phyloP scores from a whole-genome alignment of 2,797 vertebrate species.

The Crenuchus spilurus region DNA sequence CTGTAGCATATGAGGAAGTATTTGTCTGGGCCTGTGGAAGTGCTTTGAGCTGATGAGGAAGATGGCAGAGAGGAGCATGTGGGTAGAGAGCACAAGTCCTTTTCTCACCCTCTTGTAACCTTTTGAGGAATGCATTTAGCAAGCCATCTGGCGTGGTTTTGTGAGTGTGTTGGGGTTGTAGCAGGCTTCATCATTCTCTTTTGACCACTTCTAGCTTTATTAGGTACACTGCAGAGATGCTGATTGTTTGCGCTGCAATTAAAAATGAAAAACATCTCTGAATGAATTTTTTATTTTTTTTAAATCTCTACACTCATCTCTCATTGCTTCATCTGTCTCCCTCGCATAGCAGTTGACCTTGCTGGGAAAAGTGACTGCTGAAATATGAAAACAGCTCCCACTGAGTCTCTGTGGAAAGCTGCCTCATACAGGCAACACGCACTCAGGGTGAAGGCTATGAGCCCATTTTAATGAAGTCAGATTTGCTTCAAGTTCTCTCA shows the following conservation, averaged over 20 bases:
- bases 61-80: background rate
- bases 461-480: conserved; percentile 38
- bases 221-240: conserved; percentile 29
- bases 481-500: conserved; percentile 10
- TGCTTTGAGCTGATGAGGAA: background rate
- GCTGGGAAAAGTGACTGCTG: conserved; percentile 5
- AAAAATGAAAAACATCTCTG: conserved; percentile 31
- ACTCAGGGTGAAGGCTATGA: conserved; percentile 32
- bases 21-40: background rate
- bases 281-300: conserved; percentile 13
- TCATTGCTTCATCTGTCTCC: conserved; percentile 20
- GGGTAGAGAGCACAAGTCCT: conserved; percentile 4
- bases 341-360: conserved; percentile 29
- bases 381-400: conserved; percentile 12
- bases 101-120: background rate
- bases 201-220: conserved; percentile 9
- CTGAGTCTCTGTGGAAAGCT: conserved; percentile 23
- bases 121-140: background rate
- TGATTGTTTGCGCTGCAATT: conserved; percentile 12
- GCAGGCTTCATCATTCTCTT: background rate
- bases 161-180: background rate
- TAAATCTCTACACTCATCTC: conserved; percentile 24
- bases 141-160: conserved; percentile 3
- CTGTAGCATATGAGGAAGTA: background rate
- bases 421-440: conserved; percentile 9